Conservation (phyloP, 1,140 invertebrate species). For the Danaus melanippus region DNA sequence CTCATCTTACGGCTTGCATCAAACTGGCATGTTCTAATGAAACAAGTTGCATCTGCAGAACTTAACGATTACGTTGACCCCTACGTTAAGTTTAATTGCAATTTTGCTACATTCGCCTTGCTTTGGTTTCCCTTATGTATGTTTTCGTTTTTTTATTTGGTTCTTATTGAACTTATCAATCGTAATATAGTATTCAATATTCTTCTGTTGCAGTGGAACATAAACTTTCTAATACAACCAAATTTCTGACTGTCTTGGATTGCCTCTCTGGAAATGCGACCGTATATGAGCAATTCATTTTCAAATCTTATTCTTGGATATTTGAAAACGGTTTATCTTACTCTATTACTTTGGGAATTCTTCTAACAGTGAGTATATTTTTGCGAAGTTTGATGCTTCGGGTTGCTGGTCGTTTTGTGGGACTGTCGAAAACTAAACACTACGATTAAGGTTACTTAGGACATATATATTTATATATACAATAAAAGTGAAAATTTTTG, state of each 20-base stretch:
- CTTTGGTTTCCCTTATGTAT: conserved; percentile 11
- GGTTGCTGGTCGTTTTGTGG: too few relatives aligned
- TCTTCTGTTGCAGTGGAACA: conserved; percentile 38
- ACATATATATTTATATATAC: too few relatives aligned
- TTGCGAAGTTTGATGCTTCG: too few relatives aligned
- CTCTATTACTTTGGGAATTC: conserved; percentile 19
- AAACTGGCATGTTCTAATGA: conserved; percentile 32
- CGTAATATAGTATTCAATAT: conserved; percentile 1
- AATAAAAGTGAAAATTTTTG: too few relatives aligned
- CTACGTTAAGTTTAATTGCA: conserved; percentile 21
- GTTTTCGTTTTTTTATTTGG: conserved; percentile 5
- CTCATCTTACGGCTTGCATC: conserved; percentile 29
- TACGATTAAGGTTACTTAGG: too few relatives aligned
- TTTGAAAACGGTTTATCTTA: conserved; percentile 18
- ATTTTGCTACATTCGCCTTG: conserved; percentile 8
- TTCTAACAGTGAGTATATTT: conserved; percentile 22
- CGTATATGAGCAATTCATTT: conserved; percentile 25
- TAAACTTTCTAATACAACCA: conserved; percentile 24
- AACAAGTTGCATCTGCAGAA: conserved; percentile 20
- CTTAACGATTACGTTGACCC: conserved; percentile 30
- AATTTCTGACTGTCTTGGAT: conserved; percentile 20
- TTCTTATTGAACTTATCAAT: conserved; percentile 1
- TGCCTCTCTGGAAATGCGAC: conserved; percentile 16
- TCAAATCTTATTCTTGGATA: conserved; percentile 28
- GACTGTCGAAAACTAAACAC: too few relatives aligned